phyloP scores from a whole-genome alignment of 1,140 invertebrate genomes.

The Lordiphosa stackelbergi region DNA sequence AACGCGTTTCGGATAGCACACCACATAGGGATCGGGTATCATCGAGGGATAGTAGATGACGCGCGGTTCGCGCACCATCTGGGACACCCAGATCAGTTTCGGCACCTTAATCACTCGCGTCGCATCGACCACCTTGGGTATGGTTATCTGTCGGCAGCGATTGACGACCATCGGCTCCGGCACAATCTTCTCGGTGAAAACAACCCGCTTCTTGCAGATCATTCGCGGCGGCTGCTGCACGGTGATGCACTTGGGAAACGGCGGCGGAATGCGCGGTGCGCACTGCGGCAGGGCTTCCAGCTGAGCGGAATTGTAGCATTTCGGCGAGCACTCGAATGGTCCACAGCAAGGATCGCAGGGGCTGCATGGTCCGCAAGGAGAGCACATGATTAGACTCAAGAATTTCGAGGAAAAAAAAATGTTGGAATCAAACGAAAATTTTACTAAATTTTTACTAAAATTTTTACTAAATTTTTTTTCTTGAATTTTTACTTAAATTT shows the following conservation, averaged over 20 bases:
- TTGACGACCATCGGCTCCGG: slow-evolving; percentile 72
- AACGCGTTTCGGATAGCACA: slow-evolving; percentile 69
- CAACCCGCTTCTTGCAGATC: slow-evolving; percentile 70
- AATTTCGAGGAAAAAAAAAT: neutral
- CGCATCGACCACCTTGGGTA: slow-evolving; percentile 66
- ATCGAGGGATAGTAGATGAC: slow-evolving; percentile 72
- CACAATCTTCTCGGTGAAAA: slow-evolving; percentile 66
- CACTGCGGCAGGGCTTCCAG: slow-evolving; percentile 68
- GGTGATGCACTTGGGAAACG: slow-evolving; percentile 66
- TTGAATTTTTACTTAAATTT: slow-evolving; percentile 21
- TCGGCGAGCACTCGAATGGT: slow-evolving; percentile 69
- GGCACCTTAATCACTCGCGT: slow-evolving; percentile 68
- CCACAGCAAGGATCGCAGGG: slow-evolving; percentile 70
- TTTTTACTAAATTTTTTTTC: neutral
- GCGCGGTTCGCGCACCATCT: slow-evolving; percentile 68
- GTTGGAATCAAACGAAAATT: slow-evolving; percentile 13
- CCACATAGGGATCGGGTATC: slow-evolving; percentile 71
- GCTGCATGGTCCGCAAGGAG: slow-evolving; percentile 63
- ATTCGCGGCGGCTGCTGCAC: slow-evolving; percentile 68
- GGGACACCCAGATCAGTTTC: slow-evolving; percentile 69
- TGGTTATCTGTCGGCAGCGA: slow-evolving; percentile 63
- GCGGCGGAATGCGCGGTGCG: slow-evolving; percentile 64
- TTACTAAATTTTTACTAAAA: neutral
- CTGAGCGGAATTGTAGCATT: slow-evolving; percentile 66
- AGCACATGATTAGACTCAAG: slow-evolving; percentile 37